Percentiles rank a stretch among this genome's conserved stretches.
Conservation (phyloP, 1,140 invertebrate genomes). For the Anagrus nilaparvatae region DNA sequence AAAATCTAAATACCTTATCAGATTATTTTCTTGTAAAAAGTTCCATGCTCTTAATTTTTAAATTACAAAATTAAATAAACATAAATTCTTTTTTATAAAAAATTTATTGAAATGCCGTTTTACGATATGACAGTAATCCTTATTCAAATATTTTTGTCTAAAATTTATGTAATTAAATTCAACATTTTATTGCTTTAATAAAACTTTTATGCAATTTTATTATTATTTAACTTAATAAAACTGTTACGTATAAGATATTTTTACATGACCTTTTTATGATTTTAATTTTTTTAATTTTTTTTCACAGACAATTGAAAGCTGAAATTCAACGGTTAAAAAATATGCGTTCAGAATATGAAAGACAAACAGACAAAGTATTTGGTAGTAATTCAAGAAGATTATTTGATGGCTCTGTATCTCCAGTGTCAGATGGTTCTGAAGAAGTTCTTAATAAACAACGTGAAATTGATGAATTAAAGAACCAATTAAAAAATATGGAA, state of each 20-base stretch:
- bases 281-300: conserved; percentile 7
- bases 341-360: conserved; percentile 46
- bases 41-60: too few relatives aligned
- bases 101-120: too few relatives aligned
- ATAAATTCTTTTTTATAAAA: too few relatives aligned
- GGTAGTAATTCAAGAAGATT: conserved; percentile 25
- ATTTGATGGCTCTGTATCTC: conserved; percentile 27
- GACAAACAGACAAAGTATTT: conserved; percentile 28
- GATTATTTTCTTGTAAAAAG: too few relatives aligned
- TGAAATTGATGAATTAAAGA: conserved; percentile 50
- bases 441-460: conserved; percentile 46
- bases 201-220: too few relatives aligned
- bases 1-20: too few relatives aligned
- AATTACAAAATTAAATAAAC: too few relatives aligned
- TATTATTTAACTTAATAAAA: too few relatives aligned
- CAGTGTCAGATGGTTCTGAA: conserved; percentile 32
- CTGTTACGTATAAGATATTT: too few relatives aligned
- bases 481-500: conserved; percentile 46
- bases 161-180: conserved; percentile 6
- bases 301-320: conserved; percentile 45
- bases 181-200: too few relatives aligned
- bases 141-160: conserved; percentile 1
- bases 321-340: conserved; percentile 59
- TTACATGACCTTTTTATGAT: too few relatives aligned
- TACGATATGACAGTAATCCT: neutral